Base-by-base conservation (phyloP, 2,888 invertebrate species). In the Lepidonotus clava region DNA sequence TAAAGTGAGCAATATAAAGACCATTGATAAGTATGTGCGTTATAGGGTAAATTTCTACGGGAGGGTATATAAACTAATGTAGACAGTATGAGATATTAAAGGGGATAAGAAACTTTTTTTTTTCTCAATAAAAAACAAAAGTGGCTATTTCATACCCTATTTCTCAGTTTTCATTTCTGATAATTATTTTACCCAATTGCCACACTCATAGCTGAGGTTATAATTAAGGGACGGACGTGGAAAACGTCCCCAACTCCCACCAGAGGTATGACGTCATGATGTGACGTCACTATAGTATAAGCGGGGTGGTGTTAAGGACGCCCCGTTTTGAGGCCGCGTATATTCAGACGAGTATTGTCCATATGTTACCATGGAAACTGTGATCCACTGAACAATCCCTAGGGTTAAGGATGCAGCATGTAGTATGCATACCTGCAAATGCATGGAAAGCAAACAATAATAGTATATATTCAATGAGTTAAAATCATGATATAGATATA, bases 291-390 rank as follows among this genome's bases (percentile, higher is more conserved):
- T 24, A 61, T 32, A 32, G 24, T 32, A 61, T 61, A 28, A 2
- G 28, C 24, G 2, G 28, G 2, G 61, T n/a, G 5, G 24, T 28
- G 4, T n/a, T n/a, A n/a, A n/a, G n/a, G 28, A 61, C 24, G 24
- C 28, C 61, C 71, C 14, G 5, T 71, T n/a, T n/a, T 56, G 56
- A 56, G 24, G 56, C n/a, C 11, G n/a, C n/a, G 24, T 5, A 24
- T 56, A 24, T 14, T 56, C 56, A 11, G 56, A n/a, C 8, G 24
- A 56, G 24, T 56, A 56, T 56, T 56, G 56, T 56, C 11, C 14
- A 8, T n/a, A 18, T 36, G 71, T 71, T 71, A 71, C 71, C 71
- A 38, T 71, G 71, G 71, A 71, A 71, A 71, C 71, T 71, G 71
- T 71, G 71, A 71, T 71, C 38, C 71, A 71, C 38, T 71, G 71